Evolutionary conservation across 1,140 invertebrate species (phyloP).

Genomic region (Diuraphis noxia): DNA sequence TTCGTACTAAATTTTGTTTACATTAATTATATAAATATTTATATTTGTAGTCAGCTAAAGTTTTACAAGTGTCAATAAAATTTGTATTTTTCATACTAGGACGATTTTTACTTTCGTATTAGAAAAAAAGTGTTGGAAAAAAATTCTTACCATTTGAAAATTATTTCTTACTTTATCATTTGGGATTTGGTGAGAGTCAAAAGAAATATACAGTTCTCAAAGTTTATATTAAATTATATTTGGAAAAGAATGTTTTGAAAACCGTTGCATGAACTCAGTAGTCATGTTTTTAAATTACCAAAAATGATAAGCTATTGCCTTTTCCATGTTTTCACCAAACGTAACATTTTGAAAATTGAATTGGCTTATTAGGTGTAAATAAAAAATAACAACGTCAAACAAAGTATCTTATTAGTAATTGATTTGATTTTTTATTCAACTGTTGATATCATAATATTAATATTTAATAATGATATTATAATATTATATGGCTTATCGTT

Average conservation of each 20-base stretch:
- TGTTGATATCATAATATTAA: too few species aligned
- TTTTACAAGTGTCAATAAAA: background rate
- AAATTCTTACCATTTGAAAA: background rate
- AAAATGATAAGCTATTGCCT: background rate
- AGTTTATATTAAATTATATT: background rate
- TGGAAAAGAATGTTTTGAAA: background rate
- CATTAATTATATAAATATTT: background rate
- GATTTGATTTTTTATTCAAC: too few species aligned
- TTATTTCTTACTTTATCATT: background rate
- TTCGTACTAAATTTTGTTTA: background rate
- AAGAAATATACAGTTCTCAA: background rate
- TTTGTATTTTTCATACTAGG: too few species aligned
- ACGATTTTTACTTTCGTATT: too few species aligned
- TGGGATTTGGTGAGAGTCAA: background rate
- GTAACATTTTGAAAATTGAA: background rate
- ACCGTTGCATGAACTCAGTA: background rate
- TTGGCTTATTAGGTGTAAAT: background rate
- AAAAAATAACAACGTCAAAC: background rate
- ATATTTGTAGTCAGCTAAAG: background rate
- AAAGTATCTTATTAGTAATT: background rate
- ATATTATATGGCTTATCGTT: too few species aligned
- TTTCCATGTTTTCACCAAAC: background rate
- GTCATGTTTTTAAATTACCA: background rate
- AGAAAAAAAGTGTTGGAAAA: too few species aligned
- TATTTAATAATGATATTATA: too few species aligned